Conservation (phyloP, 2,797 vertebrate species). For the Trichosurus vulpecula region DNA sequence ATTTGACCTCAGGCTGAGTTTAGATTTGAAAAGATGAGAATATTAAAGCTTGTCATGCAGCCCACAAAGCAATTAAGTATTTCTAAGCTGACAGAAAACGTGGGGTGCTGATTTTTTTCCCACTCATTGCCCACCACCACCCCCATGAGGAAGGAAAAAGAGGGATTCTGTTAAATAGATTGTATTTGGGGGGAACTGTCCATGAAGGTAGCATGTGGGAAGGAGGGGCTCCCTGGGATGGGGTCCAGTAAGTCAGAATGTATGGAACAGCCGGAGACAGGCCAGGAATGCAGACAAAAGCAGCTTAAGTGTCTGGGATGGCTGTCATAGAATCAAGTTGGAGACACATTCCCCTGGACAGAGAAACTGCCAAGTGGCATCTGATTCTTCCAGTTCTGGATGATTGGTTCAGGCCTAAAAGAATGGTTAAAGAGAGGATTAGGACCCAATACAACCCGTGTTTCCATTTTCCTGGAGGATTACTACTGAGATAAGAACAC, state of each 20-base stretch:
- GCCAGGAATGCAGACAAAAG: conserved; percentile 60
- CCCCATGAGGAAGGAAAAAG: conserved; percentile 16
- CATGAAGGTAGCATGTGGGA: conserved; percentile 34
- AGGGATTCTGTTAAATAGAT: conserved; percentile 65
- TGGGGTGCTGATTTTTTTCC: conserved; percentile 58
- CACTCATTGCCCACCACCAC: conserved; percentile 43
- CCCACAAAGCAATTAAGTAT: conserved; percentile 73
- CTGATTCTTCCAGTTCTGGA: neutral
- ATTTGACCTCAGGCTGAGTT: conserved; percentile 70
- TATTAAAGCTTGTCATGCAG: conserved; percentile 66
- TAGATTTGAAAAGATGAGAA: conserved; percentile 75
- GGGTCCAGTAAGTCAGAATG: conserved; percentile 8
- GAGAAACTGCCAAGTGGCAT: conserved; percentile 6
- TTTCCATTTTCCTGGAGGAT: neutral
- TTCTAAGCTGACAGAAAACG: conserved; percentile 70
- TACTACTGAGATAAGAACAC: conserved; percentile 22
- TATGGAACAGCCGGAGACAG: conserved; percentile 25
- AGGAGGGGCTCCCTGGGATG: conserved; percentile 40
- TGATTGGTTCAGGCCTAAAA: conserved; percentile 11
- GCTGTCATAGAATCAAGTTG: conserved; percentile 33
- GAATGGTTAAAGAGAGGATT: conserved; percentile 21
- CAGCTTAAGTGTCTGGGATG: conserved; percentile 43
- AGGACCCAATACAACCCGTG: conserved; percentile 4
- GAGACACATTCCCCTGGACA: conserved; percentile 29
- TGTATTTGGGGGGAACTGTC: conserved; percentile 52